Percentiles rank a stretch among this genome's conserved stretches.
phyloP scores from a whole-genome alignment of 1,140 invertebrate genomes.

The Drosophila takahashii region DNA sequence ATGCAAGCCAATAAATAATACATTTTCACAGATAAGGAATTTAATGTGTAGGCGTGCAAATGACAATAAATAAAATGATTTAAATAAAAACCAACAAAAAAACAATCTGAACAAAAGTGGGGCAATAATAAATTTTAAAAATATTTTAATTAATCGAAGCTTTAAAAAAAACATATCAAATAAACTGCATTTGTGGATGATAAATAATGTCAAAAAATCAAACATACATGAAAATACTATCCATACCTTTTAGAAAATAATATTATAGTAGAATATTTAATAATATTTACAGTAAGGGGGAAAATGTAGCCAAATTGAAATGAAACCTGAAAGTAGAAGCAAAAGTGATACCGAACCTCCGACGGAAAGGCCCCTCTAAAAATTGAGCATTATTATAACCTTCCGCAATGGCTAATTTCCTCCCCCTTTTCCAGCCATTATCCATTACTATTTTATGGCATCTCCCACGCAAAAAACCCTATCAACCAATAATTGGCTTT shows the following conservation, averaged over 20 bases:
- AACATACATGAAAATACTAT: neutral
- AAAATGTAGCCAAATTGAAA: neutral
- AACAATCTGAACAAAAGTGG: neutral
- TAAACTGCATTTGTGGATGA: too few species aligned
- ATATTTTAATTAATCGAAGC: neutral
- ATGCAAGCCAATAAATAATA: neutral
- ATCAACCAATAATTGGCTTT: constrained; percentile 49
- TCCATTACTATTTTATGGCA: constrained; percentile 26
- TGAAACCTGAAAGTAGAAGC: neutral
- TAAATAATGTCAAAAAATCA: neutral
- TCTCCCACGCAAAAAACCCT: constrained; percentile 23
- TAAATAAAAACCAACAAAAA: neutral
- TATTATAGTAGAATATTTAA: too few species aligned
- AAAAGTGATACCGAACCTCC: neutral
- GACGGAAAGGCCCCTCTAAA: neutral
- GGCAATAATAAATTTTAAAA: neutral
- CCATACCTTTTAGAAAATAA: too few species aligned
- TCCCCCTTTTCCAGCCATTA: neutral
- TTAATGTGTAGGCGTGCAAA: neutral
- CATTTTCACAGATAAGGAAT: neutral
- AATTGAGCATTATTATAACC: constrained; percentile 8
- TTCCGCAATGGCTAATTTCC: constrained; percentile 5
- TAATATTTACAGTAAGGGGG: neutral
- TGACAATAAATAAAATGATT: neutral
- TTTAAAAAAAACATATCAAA: neutral